Percentiles rank a stretch among this genome's conserved stretches.
These are phyloP conservation scores for Merops nubicus DNA, from an alignment of 2,113 vertebrate genomes.

Conservation along the genomic window DNA sequence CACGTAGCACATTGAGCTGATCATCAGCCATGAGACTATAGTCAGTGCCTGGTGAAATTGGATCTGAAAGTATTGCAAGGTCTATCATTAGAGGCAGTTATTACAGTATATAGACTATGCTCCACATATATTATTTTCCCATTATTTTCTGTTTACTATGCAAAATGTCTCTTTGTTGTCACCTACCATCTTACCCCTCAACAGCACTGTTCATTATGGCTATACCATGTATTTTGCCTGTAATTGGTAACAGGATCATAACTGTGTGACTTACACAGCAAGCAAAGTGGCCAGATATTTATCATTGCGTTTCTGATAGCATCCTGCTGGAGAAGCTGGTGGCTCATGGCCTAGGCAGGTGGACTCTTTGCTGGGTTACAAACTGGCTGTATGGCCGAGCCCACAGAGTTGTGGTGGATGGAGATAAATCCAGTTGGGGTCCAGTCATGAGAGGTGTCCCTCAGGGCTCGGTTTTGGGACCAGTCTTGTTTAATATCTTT, in stretches of 20 bases:
- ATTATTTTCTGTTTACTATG: not conserved
- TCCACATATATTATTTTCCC: not conserved
- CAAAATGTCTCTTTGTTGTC: not conserved
- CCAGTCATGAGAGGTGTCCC: too few relatives aligned
- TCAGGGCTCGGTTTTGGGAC: too few relatives aligned
- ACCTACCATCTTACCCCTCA: not conserved
- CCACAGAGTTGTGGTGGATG: too few relatives aligned
- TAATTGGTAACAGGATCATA: not conserved
- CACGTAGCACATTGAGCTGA: accelerated
- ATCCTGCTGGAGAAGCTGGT: too few relatives aligned
- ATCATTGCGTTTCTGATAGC: not conserved
- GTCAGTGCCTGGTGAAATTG: not conserved
- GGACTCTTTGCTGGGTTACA: too few relatives aligned
- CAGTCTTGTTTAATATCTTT: too few relatives aligned
- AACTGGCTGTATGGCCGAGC: too few relatives aligned
- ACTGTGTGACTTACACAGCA: not conserved
- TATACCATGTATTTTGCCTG: not conserved
- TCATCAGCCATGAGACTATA: not conserved
- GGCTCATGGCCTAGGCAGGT: too few relatives aligned
- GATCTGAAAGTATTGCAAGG: not conserved
- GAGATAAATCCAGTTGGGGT: too few relatives aligned
- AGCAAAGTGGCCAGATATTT: not conserved
- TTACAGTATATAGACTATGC: accelerated
- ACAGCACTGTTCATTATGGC: not conserved
- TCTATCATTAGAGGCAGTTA: not conserved